A percentile compares a stretch with the other conserved stretches of the same genome.
Evolutionary conservation across 2,888 invertebrate genomes (phyloP).

Genomic region (Helobdella robusta): DNA sequence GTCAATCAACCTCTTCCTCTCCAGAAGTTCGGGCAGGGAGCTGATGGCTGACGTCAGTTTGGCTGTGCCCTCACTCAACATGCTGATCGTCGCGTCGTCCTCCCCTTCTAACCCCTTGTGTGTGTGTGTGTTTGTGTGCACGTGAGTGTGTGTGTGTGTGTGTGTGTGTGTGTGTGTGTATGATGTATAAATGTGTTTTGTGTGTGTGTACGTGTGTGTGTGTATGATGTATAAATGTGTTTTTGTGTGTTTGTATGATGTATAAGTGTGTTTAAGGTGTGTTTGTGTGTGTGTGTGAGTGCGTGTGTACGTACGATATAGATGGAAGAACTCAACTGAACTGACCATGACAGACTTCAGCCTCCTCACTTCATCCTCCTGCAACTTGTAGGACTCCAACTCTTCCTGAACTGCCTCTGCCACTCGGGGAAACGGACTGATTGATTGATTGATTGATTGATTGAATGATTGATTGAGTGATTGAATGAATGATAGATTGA

Average conservation of each 20-base stretch:
- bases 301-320: neutral
- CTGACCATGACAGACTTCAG: slow-evolving; percentile 77
- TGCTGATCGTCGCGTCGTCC: slow-evolving; percentile 64
- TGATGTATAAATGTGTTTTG: too few relatives aligned
- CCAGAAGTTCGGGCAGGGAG: slow-evolving; percentile 87
- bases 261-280: too few relatives aligned
- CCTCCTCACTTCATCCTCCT: slow-evolving; percentile 92
- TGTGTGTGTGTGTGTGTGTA: too few relatives aligned
- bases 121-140: too few relatives aligned
- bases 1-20: slow-evolving; percentile 91
- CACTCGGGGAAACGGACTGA: slow-evolving; percentile 59
- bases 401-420: slow-evolving; percentile 98
- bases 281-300: too few relatives aligned
- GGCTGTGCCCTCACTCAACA: slow-evolving; percentile 60
- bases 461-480: neutral
- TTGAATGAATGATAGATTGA: neutral
- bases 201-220: too few relatives aligned
- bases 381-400: slow-evolving; percentile 80
- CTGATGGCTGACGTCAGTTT: slow-evolving; percentile 80
- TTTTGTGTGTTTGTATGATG: too few relatives aligned
- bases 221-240: too few relatives aligned
- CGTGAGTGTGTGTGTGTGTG: too few relatives aligned
- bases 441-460: neutral
- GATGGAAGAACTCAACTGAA: too few relatives aligned
- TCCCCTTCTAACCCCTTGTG: slow-evolving; percentile 76